Evolutionary conservation across 2,888 invertebrate genomes (phyloP).

Genomic region (Thelaira solivaga): DNA sequence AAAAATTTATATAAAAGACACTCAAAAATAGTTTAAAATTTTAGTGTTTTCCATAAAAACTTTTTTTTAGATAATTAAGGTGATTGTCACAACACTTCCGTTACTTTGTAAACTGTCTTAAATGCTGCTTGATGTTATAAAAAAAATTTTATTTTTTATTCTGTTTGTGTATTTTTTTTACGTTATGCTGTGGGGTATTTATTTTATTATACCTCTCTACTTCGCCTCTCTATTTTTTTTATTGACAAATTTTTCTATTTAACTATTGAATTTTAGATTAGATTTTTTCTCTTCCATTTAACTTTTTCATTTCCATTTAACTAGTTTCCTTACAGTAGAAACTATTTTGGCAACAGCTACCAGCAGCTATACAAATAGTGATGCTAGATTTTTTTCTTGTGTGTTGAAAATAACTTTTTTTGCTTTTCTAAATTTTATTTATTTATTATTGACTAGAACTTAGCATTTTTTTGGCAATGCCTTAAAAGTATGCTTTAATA

Average conservation of each 20-base stretch:
- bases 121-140: neutral
- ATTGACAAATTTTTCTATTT: constrained; percentile 60
- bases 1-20: too few species aligned
- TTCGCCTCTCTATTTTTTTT: constrained; percentile 31
- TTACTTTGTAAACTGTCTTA: neutral
- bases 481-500: too few species aligned
- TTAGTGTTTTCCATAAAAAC: too few species aligned
- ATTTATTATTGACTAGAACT: too few species aligned
- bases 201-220: too few species aligned
- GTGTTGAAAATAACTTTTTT: too few species aligned
- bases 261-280: constrained; percentile 58
- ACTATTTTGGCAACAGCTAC: constrained; percentile 39
- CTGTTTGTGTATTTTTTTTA: constrained; percentile 15
- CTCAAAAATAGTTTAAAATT: too few species aligned
- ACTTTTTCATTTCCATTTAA: neutral
- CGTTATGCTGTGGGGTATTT: neutral
- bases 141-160: too few species aligned
- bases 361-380: constrained; percentile 42
- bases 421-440: neutral
- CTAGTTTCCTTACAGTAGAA: neutral
- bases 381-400: neutral
- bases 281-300: constrained; percentile 8
- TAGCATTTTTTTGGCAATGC: too few species aligned
- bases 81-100: too few species aligned
- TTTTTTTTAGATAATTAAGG: too few species aligned